These are phyloP conservation scores for Chloroclystis v-ata DNA, from an alignment of 2,888 invertebrate species.

Conservation along the genomic window DNA sequence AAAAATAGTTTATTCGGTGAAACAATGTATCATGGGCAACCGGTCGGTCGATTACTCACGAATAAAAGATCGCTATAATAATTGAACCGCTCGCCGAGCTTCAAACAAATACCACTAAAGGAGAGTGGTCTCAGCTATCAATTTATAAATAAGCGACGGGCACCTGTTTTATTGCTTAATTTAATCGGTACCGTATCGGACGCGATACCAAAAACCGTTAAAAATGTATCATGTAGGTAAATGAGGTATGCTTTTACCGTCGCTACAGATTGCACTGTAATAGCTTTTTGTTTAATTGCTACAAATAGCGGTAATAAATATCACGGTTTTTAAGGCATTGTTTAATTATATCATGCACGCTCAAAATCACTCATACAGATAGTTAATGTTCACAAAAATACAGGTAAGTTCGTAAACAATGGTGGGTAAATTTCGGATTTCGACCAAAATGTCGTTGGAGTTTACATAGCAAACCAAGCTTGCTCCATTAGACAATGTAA, in stretches of 20 bases:
- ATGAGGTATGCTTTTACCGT: constrained; percentile 38
- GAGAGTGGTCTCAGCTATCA: constrained; percentile 52
- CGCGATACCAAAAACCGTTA: constrained; percentile 44
- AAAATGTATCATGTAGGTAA: constrained; percentile 38
- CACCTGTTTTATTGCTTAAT: constrained; percentile 43
- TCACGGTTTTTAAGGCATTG: constrained; percentile 5
- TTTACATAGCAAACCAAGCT: constrained; percentile 54
- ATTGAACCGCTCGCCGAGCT: constrained; percentile 33
- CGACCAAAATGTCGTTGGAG: constrained; percentile 38
- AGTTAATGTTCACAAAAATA: no score
- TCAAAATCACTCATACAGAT: neutral
- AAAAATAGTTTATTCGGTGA: constrained; percentile 44
- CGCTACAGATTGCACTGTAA: constrained; percentile 50
- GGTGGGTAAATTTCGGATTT: constrained; percentile 16
- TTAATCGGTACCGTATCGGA: constrained; percentile 46
- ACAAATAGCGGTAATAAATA: constrained; percentile 11
- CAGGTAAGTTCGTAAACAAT: neutral
- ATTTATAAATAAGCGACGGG: constrained; percentile 42
- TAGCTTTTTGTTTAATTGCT: constrained; percentile 35
- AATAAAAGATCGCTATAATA: constrained; percentile 53
- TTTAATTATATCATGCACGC: neutral
- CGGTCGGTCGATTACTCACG: constrained; percentile 51
- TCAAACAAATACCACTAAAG: constrained; percentile 46
- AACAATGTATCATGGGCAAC: constrained; percentile 44
- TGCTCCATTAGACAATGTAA: constrained; percentile 74